Evolutionary conservation across 2,888 invertebrate genomes (phyloP).

Genomic region (Hoplodrina ambigua): DNA sequence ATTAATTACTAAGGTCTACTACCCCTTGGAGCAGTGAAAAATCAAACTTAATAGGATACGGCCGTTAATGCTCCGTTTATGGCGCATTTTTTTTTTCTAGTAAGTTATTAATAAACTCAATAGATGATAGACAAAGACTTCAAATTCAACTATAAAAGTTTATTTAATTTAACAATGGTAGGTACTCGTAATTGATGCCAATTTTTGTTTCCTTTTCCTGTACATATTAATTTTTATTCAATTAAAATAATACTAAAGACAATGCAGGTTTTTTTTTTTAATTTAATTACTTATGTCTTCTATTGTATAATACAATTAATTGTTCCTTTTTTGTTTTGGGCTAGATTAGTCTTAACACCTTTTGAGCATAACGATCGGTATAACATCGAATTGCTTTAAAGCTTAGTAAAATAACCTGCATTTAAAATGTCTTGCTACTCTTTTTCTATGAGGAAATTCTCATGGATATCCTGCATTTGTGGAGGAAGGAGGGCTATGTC

Average conservation of each 20-base stretch:
- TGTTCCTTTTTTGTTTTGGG: neutral
- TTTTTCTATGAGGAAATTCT: too few species aligned
- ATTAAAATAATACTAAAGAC: constrained; percentile 27
- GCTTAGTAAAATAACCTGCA: too few species aligned
- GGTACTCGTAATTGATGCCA: constrained; percentile 33
- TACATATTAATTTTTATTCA: constrained; percentile 7
- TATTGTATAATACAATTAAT: too few species aligned
- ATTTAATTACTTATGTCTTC: neutral
- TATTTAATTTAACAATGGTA: constrained; percentile 17
- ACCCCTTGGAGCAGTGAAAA: too few species aligned
- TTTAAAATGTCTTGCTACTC: too few species aligned
- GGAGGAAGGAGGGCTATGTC: too few species aligned
- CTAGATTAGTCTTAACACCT: neutral
- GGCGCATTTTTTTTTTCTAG: neutral
- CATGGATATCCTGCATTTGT: too few species aligned
- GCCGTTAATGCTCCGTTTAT: too few species aligned
- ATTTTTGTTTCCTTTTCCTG: constrained; percentile 43
- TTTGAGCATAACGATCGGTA: too few species aligned
- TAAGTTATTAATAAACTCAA: neutral
- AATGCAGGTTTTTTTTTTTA: neutral
- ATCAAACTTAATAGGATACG: too few species aligned
- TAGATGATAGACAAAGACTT: constrained; percentile 12
- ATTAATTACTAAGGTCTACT: too few species aligned
- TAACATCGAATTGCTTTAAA: too few species aligned
- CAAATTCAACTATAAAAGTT: neutral